Percentiles rank a stretch among this genome's conserved stretches.
phyloP scores from a whole-genome alignment of 2,113 vertebrate species.

The Myotis davidii region DNA sequence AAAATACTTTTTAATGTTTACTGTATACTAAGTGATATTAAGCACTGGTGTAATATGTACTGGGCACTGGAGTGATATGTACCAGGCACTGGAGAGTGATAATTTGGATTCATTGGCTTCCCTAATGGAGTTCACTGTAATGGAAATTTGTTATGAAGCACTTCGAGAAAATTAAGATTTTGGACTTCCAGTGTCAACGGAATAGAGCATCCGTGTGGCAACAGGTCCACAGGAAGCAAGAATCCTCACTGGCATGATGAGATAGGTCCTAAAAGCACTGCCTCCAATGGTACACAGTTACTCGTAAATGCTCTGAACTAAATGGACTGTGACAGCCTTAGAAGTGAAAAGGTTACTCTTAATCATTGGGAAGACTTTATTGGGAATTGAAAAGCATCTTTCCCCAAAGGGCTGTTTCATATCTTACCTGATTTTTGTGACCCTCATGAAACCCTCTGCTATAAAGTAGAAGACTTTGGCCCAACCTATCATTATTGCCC shows the following conservation, averaged over 20 bases:
- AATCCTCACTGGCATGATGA: not conserved
- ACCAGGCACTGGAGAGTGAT: not conserved
- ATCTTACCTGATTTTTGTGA: conserved; percentile 33
- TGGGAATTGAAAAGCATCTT: conserved; percentile 10
- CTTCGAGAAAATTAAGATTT: not conserved
- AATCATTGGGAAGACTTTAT: not conserved
- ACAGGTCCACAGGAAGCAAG: not conserved
- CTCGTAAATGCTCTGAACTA: not conserved
- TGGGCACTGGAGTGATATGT: not conserved
- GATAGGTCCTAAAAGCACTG: not conserved
- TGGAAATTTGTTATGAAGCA: not conserved
- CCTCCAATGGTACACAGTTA: not conserved
- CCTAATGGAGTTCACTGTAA: not conserved
- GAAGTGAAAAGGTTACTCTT: conserved; percentile 3
- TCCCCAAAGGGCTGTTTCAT: conserved; percentile 1
- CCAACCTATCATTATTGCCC: not conserved
- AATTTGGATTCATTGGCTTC: not conserved
- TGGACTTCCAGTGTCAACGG: not conserved
- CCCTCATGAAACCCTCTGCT: not conserved
- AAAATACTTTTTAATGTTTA: not conserved
- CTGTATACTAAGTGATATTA: not conserved
- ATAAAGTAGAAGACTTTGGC: not conserved
- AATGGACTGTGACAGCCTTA: not conserved
- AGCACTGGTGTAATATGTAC: not conserved
- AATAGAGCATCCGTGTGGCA: not conserved